A percentile compares a stretch with the other conserved stretches of the same genome.
Evolutionary conservation across 2,113 vertebrate species (phyloP).

Genomic region (Ophiodon elongatus): DNA sequence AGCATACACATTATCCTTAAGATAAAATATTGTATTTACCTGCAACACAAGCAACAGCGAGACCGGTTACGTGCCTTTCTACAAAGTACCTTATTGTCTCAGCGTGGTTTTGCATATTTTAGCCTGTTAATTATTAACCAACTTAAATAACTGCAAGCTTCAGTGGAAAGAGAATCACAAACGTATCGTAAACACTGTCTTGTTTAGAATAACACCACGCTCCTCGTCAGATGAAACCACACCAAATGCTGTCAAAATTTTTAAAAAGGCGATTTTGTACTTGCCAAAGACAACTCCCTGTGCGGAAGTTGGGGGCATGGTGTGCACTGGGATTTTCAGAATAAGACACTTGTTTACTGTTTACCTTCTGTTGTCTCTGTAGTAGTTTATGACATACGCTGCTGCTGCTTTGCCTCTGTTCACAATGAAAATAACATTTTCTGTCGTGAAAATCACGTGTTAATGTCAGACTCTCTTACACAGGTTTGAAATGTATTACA

Average conservation of each 20-base stretch:
- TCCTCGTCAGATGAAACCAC: background rate
- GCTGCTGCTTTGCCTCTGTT: background rate
- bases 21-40: slow-evolving; percentile 58
- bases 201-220: accelerated
- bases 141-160: background rate
- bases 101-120: slow-evolving; percentile 65
- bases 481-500: background rate
- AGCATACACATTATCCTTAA: background rate
- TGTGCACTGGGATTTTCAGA: slow-evolving; percentile 18
- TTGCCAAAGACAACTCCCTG: accelerated
- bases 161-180: background rate
- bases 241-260: background rate
- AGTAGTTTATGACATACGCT: background rate
- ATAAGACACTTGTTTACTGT: slow-evolving; percentile 15
- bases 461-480: background rate
- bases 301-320: slow-evolving; percentile 2
- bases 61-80: slow-evolving; percentile 46
- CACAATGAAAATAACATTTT: background rate
- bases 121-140: background rate
- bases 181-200: background rate
- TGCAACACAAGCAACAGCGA: slow-evolving; percentile 54
- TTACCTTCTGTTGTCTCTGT: background rate
- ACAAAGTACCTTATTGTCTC: slow-evolving; percentile 51
- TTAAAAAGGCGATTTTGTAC: background rate
- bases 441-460: background rate